phyloP scores from a whole-genome alignment of 2,797 vertebrate genomes.

The Cynopterus sphinx region DNA sequence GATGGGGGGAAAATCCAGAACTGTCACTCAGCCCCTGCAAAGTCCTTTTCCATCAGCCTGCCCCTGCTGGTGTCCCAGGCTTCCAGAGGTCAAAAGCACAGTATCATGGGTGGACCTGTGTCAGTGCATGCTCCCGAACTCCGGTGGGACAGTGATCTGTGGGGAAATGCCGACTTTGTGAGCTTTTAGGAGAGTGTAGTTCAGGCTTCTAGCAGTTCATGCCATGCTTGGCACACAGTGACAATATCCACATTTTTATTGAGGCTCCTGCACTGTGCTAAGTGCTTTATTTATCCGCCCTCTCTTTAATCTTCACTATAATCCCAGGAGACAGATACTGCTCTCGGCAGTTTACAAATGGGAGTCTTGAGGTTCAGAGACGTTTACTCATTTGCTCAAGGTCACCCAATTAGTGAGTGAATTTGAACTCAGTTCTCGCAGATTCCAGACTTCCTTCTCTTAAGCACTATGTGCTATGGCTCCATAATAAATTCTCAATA shows the following conservation, averaged over 20 bases:
- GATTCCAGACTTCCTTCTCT: neutral
- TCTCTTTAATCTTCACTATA: neutral
- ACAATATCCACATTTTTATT: neutral
- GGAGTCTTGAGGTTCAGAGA: slow-evolving; percentile 51
- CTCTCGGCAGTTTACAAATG: slow-evolving; percentile 5
- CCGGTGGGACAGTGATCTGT: neutral
- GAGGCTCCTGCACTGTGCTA: neutral
- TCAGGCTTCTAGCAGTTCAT: neutral
- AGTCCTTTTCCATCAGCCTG: neutral
- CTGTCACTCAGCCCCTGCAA: neutral
- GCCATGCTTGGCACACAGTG: neutral
- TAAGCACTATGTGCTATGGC: neutral
- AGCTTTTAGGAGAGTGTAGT: neutral
- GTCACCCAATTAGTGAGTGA: neutral
- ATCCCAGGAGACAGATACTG: slow-evolving; percentile 40
- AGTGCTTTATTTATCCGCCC: slow-evolving; percentile 2
- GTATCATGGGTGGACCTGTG: neutral
- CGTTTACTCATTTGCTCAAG: slow-evolving; percentile 50
- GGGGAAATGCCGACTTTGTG: neutral
- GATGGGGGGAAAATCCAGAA: neutral
- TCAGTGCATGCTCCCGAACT: neutral
- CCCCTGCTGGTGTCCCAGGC: neutral
- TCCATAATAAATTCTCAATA: neutral
- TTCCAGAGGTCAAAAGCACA: neutral
- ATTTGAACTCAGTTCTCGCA: neutral